Evolutionary conservation across 2,797 vertebrate genomes (phyloP).

Genomic region (Scleropages formosus): DNA sequence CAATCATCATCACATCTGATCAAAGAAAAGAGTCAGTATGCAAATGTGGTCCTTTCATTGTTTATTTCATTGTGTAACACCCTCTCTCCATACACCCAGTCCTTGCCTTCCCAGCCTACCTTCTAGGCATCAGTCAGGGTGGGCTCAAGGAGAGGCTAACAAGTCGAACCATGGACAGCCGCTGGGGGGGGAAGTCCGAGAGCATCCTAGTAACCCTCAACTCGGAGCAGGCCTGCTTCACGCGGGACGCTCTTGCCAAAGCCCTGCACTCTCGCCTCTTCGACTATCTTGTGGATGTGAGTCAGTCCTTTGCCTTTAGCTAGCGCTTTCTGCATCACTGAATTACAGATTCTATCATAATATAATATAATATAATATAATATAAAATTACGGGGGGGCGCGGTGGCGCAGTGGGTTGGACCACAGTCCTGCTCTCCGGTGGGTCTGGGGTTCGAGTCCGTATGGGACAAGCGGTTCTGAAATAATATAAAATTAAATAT

Average conservation of each 20-base stretch:
- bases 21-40: too few species aligned
- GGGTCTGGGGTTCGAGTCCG: too few species aligned
- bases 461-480: too few species aligned
- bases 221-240: constrained; percentile 74
- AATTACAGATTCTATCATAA: too few species aligned
- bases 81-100: constrained; percentile 58
- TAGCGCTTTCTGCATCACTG: background rate
- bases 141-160: constrained; percentile 73
- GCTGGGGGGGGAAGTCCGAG: constrained; percentile 76
- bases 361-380: too few species aligned
- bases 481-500: too few species aligned
- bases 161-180: constrained; percentile 77
- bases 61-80: too few species aligned
- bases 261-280: constrained; percentile 75
- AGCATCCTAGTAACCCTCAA: constrained; percentile 76
- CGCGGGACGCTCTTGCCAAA: constrained; percentile 75
- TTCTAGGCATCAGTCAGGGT: constrained; percentile 72
- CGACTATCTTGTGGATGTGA: constrained; percentile 75
- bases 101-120: constrained; percentile 74
- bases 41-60: too few species aligned
- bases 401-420: too few species aligned
- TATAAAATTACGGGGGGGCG: too few species aligned
- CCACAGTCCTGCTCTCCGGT: too few species aligned
- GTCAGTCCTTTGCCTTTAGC: constrained; percentile 39
- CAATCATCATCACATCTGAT: too few species aligned